A percentile compares a stretch with the other conserved stretches of the same genome.
Evolutionary conservation across 1,140 invertebrate species (phyloP).

Genomic region (Odontomachus brunneus): DNA sequence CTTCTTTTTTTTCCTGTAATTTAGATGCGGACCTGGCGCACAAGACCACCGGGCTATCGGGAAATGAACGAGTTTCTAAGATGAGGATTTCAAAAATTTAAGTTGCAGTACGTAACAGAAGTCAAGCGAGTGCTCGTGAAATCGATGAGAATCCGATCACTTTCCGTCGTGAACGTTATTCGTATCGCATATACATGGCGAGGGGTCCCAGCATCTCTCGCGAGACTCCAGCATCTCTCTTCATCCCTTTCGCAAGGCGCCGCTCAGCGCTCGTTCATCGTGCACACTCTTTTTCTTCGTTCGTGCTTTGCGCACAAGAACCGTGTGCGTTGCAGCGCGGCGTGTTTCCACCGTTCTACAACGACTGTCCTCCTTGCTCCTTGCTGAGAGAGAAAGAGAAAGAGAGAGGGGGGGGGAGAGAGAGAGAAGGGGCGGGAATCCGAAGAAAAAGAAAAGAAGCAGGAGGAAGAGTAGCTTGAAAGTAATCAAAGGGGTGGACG

Average conservation of each 20-base stretch:
- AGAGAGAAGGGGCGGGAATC: constrained; percentile 5
- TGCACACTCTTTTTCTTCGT: constrained; percentile 6
- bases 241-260: too few species aligned
- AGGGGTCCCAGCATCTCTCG: too few species aligned
- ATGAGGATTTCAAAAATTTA: too few species aligned
- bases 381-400: constrained; percentile 26
- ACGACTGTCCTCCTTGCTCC: background rate
- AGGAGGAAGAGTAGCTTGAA: constrained; percentile 61
- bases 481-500: constrained; percentile 79
- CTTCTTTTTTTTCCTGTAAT: too few species aligned
- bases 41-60: too few species aligned
- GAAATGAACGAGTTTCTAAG: too few species aligned
- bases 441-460: constrained; percentile 53
- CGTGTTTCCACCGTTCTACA: constrained; percentile 5
- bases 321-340: constrained; percentile 1
- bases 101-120: background rate
- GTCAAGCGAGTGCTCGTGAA: constrained; percentile 29
- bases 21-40: too few species aligned
- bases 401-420: constrained; percentile 48
- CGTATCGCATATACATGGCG: background rate
- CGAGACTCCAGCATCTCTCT: too few species aligned
- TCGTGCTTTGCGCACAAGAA: constrained; percentile 15
- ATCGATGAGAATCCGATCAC: constrained; percentile 39
- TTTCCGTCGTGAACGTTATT: background rate
- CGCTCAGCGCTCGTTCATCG: constrained; percentile 7